A percentile compares a stretch with the other conserved stretches of the same genome.
Evolutionary conservation across 2,888 invertebrate genomes (phyloP).

Genomic region (Melolontha melolontha): DNA sequence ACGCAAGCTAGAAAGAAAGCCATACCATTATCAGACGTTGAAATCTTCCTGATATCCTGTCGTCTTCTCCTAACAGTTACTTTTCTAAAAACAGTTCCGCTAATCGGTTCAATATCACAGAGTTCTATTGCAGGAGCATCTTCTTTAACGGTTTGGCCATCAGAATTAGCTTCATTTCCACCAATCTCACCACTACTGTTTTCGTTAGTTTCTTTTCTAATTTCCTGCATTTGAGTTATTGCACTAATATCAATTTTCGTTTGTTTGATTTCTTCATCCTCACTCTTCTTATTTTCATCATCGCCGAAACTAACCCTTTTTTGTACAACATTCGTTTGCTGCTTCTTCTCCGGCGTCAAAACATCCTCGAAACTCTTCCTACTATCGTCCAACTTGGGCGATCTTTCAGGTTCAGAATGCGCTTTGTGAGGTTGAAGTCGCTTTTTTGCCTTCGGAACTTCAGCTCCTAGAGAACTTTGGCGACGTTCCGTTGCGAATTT

Average conservation of each 20-base stretch:
- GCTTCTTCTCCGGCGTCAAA: slow-evolving; percentile 37
- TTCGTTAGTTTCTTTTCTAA: not conserved
- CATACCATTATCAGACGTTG: slow-evolving; percentile 63
- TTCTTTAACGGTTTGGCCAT: slow-evolving; percentile 41
- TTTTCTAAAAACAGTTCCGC: slow-evolving; percentile 74
- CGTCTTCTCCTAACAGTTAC: slow-evolving; percentile 73
- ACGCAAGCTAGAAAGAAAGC: slow-evolving; percentile 2
- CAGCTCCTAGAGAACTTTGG: slow-evolving; percentile 23
- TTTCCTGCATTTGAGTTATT: not conserved
- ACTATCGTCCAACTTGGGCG: slow-evolving; percentile 5
- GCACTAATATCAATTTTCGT: slow-evolving; percentile 1
- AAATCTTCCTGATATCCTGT: slow-evolving; percentile 63
- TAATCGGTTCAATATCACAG: slow-evolving; percentile 69
- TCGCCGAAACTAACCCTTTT: slow-evolving; percentile 51
- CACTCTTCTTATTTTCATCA: slow-evolving; percentile 16
- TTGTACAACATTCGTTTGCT: slow-evolving; percentile 38
- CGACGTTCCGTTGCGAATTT: slow-evolving; percentile 54
- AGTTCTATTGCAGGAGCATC: slow-evolving; percentile 53
- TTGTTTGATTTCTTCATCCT: slow-evolving; percentile 5
- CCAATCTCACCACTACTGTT: not conserved
- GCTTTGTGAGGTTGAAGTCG: slow-evolving; percentile 2
- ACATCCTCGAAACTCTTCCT: not conserved
- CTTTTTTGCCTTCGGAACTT: slow-evolving; percentile 9
- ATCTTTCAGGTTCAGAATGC: slow-evolving; percentile 1
- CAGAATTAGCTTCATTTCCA: slow-evolving; percentile 8